These are phyloP conservation scores for Thalassoma bifasciatum DNA, from an alignment of 2,113 vertebrate genomes.

Conservation along the genomic window DNA sequence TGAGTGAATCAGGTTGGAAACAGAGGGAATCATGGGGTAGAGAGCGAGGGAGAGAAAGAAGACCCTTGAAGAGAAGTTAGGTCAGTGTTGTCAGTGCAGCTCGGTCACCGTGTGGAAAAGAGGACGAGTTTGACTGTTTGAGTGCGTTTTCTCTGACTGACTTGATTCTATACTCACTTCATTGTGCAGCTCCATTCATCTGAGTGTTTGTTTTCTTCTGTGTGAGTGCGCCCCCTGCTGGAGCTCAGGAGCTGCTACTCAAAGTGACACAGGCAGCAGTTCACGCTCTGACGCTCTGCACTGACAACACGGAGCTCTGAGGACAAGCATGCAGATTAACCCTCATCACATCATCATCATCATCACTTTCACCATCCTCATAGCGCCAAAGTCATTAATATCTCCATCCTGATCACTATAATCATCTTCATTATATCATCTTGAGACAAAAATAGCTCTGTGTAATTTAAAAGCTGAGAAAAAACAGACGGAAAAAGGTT, in stretches of 20 bases:
- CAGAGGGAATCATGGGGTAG: constrained; percentile 51
- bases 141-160: too few species aligned
- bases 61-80: constrained; percentile 43
- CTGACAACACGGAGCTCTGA: constrained; percentile 74
- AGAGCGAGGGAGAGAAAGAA: constrained; percentile 51
- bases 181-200: constrained; percentile 23
- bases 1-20: constrained; percentile 53
- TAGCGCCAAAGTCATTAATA: constrained; percentile 63
- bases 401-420: constrained; percentile 55
- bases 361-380: constrained; percentile 39
- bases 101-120: constrained; percentile 31
- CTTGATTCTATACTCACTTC: too few species aligned
- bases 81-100: constrained; percentile 77
- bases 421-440: constrained; percentile 71
- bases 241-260: constrained; percentile 19
- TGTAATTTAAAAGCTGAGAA: constrained; percentile 82
- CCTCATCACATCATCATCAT: constrained; percentile 63
- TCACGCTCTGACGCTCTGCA: constrained; percentile 53
- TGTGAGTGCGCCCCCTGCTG: constrained; percentile 62
- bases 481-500: constrained; percentile 75
- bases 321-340: constrained; percentile 78
- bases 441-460: constrained; percentile 82
- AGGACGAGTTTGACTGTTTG: too few species aligned
- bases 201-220: constrained; percentile 34
- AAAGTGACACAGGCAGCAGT: constrained; percentile 13